phyloP scores from a whole-genome alignment of 2,797 vertebrate species.

The Lutjanus argentimaculatus region DNA sequence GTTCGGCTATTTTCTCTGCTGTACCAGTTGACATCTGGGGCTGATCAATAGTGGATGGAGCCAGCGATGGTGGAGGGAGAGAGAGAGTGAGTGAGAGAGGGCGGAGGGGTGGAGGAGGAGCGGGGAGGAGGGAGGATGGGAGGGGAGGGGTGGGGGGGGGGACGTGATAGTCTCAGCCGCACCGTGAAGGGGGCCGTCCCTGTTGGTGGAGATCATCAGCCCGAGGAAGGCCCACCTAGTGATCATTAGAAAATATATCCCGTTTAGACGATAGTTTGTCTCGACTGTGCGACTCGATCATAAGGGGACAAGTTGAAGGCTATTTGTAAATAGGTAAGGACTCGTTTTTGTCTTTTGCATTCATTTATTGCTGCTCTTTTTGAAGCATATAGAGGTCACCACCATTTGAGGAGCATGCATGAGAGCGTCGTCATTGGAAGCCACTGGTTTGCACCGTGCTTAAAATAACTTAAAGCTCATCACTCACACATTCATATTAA shows the following conservation, averaged over 20 bases:
- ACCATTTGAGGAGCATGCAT: constrained; percentile 47
- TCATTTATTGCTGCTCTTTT: not conserved
- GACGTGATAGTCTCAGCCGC: constrained; percentile 78
- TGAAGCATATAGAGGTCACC: constrained; percentile 59
- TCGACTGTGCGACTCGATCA: constrained; percentile 68
- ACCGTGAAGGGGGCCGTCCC: constrained; percentile 79
- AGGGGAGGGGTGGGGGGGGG: constrained; percentile 32
- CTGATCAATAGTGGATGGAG: constrained; percentile 60
- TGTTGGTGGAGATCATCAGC: constrained; percentile 85
- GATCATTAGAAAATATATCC: constrained; percentile 80
- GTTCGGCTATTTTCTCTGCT: constrained; percentile 6
- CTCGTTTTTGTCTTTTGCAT: not conserved
- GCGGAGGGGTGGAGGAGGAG: not conserved
- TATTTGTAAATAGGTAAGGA: constrained; percentile 82
- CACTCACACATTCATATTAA: not conserved
- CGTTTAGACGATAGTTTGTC: constrained; percentile 76
- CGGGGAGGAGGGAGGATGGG: not conserved
- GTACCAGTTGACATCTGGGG: constrained; percentile 50
- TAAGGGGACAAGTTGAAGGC: constrained; percentile 77
- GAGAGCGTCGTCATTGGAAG: constrained; percentile 51
- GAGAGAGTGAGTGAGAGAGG: not conserved
- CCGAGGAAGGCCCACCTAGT: constrained; percentile 84
- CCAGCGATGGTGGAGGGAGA: not conserved
- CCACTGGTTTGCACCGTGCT: constrained; percentile 4
- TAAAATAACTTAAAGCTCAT: constrained; percentile 6